These are phyloP conservation scores for Neopipo cinnamomea DNA, from an alignment of 2,113 vertebrate species.

Conservation along the genomic window DNA sequence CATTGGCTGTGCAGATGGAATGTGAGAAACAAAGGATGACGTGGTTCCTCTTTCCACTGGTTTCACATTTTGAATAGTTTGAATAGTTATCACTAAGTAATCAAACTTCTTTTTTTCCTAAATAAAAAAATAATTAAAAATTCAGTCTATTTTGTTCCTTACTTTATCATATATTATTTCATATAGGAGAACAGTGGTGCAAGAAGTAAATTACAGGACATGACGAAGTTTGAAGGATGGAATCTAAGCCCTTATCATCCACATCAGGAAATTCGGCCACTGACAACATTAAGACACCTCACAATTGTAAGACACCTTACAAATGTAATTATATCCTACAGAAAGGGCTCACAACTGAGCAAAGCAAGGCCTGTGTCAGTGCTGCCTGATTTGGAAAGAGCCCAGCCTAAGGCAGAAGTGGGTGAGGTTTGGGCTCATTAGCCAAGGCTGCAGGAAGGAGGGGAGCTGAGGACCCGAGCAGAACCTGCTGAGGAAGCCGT, in stretches of 20 bases:
- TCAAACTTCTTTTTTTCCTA: background rate
- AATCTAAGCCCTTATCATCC: background rate
- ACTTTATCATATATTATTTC: background rate
- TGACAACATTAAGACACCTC: background rate
- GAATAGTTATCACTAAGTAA: background rate
- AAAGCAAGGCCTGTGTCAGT: background rate
- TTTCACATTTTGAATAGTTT: background rate
- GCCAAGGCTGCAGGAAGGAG: background rate
- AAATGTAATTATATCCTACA: background rate
- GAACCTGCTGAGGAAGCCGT: background rate
- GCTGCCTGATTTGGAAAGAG: background rate
- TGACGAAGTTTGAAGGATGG: background rate
- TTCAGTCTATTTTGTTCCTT: background rate
- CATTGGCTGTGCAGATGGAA: background rate
- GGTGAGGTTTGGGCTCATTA: background rate
- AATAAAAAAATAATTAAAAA: background rate
- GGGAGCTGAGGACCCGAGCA: background rate
- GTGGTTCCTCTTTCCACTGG: background rate
- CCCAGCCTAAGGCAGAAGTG: background rate
- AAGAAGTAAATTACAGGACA: background rate
- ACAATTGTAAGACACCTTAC: too few species aligned
- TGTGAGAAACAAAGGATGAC: background rate
- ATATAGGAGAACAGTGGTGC: accelerated
- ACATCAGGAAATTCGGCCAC: background rate
- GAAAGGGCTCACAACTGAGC: background rate